phyloP scores from a whole-genome alignment of 2,888 invertebrate species.

The Itoplectis maculator region DNA sequence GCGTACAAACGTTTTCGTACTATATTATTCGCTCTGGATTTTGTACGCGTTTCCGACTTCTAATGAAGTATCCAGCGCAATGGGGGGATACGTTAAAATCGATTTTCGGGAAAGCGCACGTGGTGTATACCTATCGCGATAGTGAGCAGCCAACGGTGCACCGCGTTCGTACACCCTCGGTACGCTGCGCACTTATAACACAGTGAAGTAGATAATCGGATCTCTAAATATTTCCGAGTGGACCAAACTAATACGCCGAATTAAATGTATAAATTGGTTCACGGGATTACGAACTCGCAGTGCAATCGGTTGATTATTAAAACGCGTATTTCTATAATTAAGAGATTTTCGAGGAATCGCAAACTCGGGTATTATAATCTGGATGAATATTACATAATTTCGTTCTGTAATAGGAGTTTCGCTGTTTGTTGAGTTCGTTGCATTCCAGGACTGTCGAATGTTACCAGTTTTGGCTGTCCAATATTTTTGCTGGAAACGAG shows the following conservation, averaged over 20 bases:
- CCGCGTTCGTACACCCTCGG: not conserved
- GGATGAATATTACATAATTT: not conserved
- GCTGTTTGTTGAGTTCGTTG: not conserved
- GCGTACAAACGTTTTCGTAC: not conserved
- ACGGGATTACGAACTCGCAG: slow-evolving; percentile 64
- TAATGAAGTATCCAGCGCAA: slow-evolving; percentile 49
- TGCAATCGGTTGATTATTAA: slow-evolving; percentile 68
- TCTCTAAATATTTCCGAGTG: slow-evolving; percentile 63
- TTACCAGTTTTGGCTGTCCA: not conserved
- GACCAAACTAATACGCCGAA: slow-evolving; percentile 69
- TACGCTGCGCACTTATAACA: slow-evolving; percentile 31
- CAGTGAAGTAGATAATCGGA: slow-evolving; percentile 52
- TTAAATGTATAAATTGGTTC: slow-evolving; percentile 72
- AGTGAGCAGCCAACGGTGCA: slow-evolving; percentile 27
- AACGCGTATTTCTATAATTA: slow-evolving; percentile 66
- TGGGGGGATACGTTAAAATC: slow-evolving; percentile 31
- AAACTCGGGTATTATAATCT: not conserved
- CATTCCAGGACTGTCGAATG: not conserved
- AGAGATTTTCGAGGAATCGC: not conserved
- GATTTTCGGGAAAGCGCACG: slow-evolving; percentile 33
- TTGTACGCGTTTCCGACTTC: slow-evolving; percentile 35
- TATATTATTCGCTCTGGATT: slow-evolving; percentile 28
- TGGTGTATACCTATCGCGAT: slow-evolving; percentile 19
- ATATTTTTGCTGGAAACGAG: not conserved
- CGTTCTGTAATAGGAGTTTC: not conserved